Evolutionary conservation across 2,113 vertebrate species (phyloP).

Genomic region (Herpetotheres cachinnans): DNA sequence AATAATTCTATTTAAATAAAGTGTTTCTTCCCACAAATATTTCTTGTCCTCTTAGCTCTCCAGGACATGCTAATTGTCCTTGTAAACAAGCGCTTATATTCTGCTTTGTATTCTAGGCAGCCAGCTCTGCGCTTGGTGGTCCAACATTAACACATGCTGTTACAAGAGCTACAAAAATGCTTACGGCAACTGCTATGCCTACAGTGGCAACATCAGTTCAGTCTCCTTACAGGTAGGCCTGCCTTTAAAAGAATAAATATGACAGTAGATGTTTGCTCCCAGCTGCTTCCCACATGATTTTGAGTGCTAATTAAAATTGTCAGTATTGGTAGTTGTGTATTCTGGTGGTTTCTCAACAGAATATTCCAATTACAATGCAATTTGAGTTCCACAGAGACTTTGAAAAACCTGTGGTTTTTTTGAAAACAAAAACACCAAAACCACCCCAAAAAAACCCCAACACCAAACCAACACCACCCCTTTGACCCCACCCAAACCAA

Average conservation of each 20-base stretch:
- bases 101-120: slow-evolving; percentile 78
- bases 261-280: neutral
- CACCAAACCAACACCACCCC: neutral
- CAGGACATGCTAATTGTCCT: neutral
- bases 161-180: slow-evolving; percentile 98
- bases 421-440: neutral
- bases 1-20: neutral
- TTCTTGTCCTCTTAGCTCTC: neutral
- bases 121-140: slow-evolving; percentile 94
- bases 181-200: slow-evolving; percentile 98
- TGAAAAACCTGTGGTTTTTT: neutral
- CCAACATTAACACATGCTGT: slow-evolving; percentile 96
- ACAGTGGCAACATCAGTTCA: slow-evolving; percentile 97
- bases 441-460: neutral
- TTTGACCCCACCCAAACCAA: neutral
- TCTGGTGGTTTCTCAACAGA: neutral
- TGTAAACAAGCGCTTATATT: neutral
- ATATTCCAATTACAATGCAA: neutral
- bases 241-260: neutral
- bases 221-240: slow-evolving; percentile 92
- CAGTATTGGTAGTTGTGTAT: neutral
- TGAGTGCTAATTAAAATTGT: neutral
- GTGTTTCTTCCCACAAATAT: neutral
- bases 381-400: neutral
- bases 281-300: neutral